These are phyloP conservation scores for Strigamia crassipes DNA, from an alignment of 2,888 invertebrate species.

Conservation along the genomic window DNA sequence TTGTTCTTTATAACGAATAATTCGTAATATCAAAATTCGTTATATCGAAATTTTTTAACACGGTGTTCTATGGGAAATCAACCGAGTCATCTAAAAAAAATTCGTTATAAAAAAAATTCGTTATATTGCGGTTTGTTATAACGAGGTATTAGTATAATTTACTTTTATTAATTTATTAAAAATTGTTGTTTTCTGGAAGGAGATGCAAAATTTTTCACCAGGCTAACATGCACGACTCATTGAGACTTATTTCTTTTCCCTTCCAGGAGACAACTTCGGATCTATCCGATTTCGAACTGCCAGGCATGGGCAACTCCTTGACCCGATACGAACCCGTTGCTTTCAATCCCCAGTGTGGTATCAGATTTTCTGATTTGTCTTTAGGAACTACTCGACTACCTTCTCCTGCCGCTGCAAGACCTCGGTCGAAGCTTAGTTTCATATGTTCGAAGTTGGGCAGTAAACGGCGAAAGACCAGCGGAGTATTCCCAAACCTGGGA, in stretches of 20 bases:
- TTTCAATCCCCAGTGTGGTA: constrained; percentile 21
- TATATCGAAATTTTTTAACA: too few species aligned
- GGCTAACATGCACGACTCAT: background rate
- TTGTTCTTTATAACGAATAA: too few species aligned
- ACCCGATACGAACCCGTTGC: constrained; percentile 28
- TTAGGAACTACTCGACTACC: constrained; percentile 18
- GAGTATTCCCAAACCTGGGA: constrained; percentile 3
- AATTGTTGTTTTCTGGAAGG: constrained; percentile 13
- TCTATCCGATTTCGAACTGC: background rate
- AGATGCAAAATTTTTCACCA: background rate
- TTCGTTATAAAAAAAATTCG: too few species aligned
- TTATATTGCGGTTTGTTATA: too few species aligned
- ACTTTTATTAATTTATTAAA: background rate
- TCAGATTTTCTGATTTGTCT: constrained; percentile 29
- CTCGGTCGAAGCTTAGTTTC: constrained; percentile 21
- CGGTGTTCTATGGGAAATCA: too few species aligned
- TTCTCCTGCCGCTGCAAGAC: background rate
- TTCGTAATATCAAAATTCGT: too few species aligned
- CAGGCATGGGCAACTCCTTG: constrained; percentile 45
- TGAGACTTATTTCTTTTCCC: constrained; percentile 39
- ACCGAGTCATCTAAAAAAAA: too few species aligned
- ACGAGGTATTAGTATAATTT: too few species aligned
- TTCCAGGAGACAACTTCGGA: constrained; percentile 45
- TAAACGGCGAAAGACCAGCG: background rate
- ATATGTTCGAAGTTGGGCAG: constrained; percentile 2